Evolutionary conservation across 2,888 invertebrate species (phyloP).

Genomic region (Acanthosoma haemorrhoidale): DNA sequence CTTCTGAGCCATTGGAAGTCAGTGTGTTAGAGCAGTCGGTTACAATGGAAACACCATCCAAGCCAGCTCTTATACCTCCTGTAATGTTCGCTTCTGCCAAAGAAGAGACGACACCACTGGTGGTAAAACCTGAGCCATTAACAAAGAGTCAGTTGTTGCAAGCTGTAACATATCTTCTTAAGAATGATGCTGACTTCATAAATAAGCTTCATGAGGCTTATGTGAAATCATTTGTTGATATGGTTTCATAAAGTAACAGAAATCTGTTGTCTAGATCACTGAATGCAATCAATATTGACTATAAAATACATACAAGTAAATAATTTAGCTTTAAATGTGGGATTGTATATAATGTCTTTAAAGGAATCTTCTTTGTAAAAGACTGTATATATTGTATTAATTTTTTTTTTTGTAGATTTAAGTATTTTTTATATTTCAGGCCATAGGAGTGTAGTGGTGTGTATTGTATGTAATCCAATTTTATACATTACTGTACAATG

Average conservation of each 20-base stretch:
- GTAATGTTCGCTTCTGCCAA: slow-evolving; percentile 71
- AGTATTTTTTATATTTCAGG: slow-evolving; percentile 22
- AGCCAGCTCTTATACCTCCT: slow-evolving; percentile 75
- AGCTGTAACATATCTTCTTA: slow-evolving; percentile 78
- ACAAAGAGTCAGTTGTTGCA: slow-evolving; percentile 84
- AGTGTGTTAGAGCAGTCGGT: slow-evolving; percentile 36
- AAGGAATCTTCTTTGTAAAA: slow-evolving; percentile 22
- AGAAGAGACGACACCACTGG: slow-evolving; percentile 29
- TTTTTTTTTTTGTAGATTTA: slow-evolving; percentile 26
- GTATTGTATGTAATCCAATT: slow-evolving; percentile 18
- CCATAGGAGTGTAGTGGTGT: not conserved
- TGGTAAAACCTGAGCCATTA: slow-evolving; percentile 57
- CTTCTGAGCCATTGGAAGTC: slow-evolving; percentile 31
- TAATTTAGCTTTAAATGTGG: slow-evolving; percentile 23
- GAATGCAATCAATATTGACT: slow-evolving; percentile 6
- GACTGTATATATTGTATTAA: slow-evolving; percentile 27
- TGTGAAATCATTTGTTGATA: slow-evolving; percentile 74
- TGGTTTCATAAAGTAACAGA: slow-evolving; percentile 47
- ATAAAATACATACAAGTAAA: slow-evolving; percentile 3
- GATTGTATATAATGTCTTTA: slow-evolving; percentile 20
- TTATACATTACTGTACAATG: slow-evolving; percentile 22
- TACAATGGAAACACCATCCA: slow-evolving; percentile 42
- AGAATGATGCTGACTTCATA: slow-evolving; percentile 82
- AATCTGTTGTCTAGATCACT: slow-evolving; percentile 1
- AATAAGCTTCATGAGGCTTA: slow-evolving; percentile 88